These are phyloP conservation scores for Ernsta delagoae DNA, from an alignment of 2,888 invertebrate species.

Conservation along the genomic window DNA sequence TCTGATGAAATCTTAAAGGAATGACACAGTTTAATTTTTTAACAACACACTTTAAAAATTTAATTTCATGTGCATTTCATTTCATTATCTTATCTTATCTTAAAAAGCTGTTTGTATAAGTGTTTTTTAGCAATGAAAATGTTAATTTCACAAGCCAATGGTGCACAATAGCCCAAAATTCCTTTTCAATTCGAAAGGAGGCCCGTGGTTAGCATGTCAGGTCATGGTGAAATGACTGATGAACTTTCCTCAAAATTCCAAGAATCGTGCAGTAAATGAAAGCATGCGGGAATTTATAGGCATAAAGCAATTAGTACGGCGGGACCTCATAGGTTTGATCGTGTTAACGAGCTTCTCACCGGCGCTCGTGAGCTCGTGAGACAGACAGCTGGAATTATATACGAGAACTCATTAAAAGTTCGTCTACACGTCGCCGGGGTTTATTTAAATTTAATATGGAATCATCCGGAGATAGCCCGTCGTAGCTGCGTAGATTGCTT, in stretches of 20 bases:
- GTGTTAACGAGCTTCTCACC: background rate
- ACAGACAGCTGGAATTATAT: constrained; percentile 15
- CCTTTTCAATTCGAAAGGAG: too few species aligned
- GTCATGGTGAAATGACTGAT: too few species aligned
- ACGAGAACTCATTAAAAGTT: constrained; percentile 25
- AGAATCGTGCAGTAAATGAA: background rate
- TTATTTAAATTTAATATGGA: constrained; percentile 16
- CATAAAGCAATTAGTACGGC: constrained; percentile 1
- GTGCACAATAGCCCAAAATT: too few species aligned
- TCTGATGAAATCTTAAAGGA: too few species aligned
- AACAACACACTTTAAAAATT: too few species aligned
- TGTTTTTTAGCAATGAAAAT: too few species aligned
- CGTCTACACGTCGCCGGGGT: constrained; percentile 6
- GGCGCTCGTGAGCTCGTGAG: constrained; percentile 10
- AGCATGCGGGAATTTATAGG: background rate
- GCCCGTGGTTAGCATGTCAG: too few species aligned
- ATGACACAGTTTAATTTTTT: too few species aligned
- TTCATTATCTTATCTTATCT: too few species aligned
- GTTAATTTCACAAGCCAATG: too few species aligned
- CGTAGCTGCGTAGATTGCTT: background rate
- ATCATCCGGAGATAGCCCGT: background rate
- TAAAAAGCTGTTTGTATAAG: too few species aligned
- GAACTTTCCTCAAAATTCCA: background rate
- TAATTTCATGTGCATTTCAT: too few species aligned
- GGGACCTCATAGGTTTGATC: constrained; percentile 2